Evolutionary conservation across 2,797 vertebrate genomes (phyloP), one percentile per base, ranked within the genome.

Genomic region (Cossypha caffra): DNA sequence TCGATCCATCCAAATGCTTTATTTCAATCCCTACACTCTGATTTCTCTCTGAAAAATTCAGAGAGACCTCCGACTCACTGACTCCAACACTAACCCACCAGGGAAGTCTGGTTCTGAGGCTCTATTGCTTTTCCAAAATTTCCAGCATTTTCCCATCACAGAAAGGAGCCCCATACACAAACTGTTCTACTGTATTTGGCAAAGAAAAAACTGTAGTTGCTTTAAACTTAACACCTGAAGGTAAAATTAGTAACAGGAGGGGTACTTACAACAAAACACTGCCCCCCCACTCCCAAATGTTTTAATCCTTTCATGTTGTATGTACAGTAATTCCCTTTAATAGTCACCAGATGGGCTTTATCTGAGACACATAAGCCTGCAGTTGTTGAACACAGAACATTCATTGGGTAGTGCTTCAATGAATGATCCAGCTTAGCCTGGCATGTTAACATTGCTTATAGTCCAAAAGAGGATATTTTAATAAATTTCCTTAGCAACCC

Each of bases 311-410:
- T 95, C 75, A 80, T 87, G 81, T 95, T 86, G 43, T 28, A 77
- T 67, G 81, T 93, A 96, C 80, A 96, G 69, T 80, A 96, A 94
- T 89, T 92, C 86, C 72, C 62, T 85, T 86, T 96, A 96, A 96
- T 71, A 91, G 92, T 86, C 83, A 94, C 77, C 93, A 97, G 78
- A 96, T 88, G 95, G 95, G 85, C 54, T 94, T 80, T 88, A 86
- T 93, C 88, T 85, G 75, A 86, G 72, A 88, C 4, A 16, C 37
- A 21, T 55, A 94, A 92, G 71, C 62, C 58, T 58, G 61, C 72
- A 92, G 86, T 86, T 96, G 78, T 52, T 16, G 7, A 59, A 80
- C 79, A 95, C 14, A 75, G 72, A 83, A 51, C 51, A 74, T 52
- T 82, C 67, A 47, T 2, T 52, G 37, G 68, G 63, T 58, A 93